Base-by-base conservation (phyloP, 2,113 vertebrate genomes). In the Corythornis vintsioides region DNA sequence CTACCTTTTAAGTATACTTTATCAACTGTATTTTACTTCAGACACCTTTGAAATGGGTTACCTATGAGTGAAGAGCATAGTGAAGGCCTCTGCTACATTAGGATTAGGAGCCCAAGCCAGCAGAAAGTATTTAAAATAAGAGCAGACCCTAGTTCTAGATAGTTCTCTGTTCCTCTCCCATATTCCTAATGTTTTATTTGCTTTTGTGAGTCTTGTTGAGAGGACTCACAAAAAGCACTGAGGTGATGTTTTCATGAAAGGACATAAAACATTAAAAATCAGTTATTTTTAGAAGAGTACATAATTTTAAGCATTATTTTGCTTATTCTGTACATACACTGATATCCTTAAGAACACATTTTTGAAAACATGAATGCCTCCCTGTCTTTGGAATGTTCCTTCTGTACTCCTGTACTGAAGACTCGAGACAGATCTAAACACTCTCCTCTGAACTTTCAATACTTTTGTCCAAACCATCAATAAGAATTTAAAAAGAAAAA, bases 301-400 rank as follows among this genome's bases (percentile, higher is more conserved):
- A 26, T 55, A 33, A 55, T 77, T 94, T 84, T 69, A 60, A 60
- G 57, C 43, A 88, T 48, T 69, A 86, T 78, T 93, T 91, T 95
- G n/a, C 89, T 83, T 64, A 47, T 88, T 71, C 50, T 66, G 15
- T 42, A 59, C 24, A 25, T 40, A 67, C 11, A 88, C 50, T 40
- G 65, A 43, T 28, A 92, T 33, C 16, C 12, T n/a, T 67, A 47
- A 67, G 10, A 43, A 8, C n/a, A 85, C 2, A 7, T 59, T 88
- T 92, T 76, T 42, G 5, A 80, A 86, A 89, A 89, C 74, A 71
- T 35, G 17, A 90, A 52, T 11, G 40, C 45, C 16, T 76, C 26
- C 55, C 59, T 60, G 7, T 83, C 50, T 85, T 83, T 42, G 40
- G 21, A 57, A 25, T 16, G 31, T 13, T 35, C 9, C 19, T 67